These are phyloP conservation scores for Tetraodon nigroviridis DNA, from an alignment of 2,113 vertebrate species.

Conservation along the genomic window DNA sequence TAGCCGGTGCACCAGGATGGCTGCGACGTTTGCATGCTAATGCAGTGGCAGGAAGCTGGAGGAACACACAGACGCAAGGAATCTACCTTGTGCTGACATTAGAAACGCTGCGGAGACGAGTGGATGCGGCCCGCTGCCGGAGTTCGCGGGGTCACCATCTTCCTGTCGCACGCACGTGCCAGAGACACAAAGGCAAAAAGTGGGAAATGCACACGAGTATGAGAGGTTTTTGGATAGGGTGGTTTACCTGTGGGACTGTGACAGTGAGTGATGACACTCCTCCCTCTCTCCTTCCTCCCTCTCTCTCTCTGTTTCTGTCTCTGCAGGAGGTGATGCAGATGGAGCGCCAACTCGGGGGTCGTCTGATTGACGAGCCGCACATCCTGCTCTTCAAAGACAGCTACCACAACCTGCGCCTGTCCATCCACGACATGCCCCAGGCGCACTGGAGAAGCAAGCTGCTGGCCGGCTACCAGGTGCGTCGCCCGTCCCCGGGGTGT, in stretches of 20 bases:
- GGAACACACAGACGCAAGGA: conserved; percentile 19
- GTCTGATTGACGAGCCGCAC: conserved; percentile 92
- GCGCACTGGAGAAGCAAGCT: conserved; percentile 98
- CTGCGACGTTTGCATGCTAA: conserved; percentile 57
- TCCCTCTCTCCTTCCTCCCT: too few relatives aligned
- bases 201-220: too few relatives aligned
- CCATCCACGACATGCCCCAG: conserved; percentile 95
- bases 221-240: conserved; percentile 23
- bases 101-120: conserved; percentile 35
- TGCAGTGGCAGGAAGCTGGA: conserved; percentile 32
- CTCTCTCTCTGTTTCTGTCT: conserved; percentile 1
- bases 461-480: conserved; percentile 94
- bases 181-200: too few relatives aligned
- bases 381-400: conserved; percentile 98
- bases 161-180: conserved; percentile 10
- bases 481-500: conserved; percentile 25
- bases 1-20: conserved; percentile 40
- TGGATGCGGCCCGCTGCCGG: conserved; percentile 37
- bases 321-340: conserved; percentile 94
- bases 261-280: conserved; percentile 19
- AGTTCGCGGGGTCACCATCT: conserved; percentile 40
- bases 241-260: conserved; percentile 20
- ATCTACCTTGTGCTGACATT: conserved; percentile 69
- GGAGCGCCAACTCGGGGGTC: conserved; percentile 95
- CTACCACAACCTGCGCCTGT: conserved; percentile 97